Evolutionary conservation across 2,113 vertebrate species (phyloP), one percentile per base, ranked within the genome.

Genomic region (Ovis aries): DNA sequence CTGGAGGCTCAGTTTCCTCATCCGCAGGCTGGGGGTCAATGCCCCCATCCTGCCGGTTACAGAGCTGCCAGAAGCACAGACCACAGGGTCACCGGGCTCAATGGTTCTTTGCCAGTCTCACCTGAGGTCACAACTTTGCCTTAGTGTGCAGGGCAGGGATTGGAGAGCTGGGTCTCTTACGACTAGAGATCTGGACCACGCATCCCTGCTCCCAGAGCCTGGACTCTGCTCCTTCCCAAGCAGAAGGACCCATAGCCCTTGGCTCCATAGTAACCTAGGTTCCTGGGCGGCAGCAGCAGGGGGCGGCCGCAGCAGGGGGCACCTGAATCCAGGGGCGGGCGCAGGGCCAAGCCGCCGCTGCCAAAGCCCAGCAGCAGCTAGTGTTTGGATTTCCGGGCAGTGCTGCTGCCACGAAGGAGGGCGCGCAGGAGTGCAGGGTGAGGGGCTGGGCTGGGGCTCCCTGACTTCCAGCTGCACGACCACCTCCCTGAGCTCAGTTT

Each of bases 371-470:
- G 3, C 11, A 53, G 53, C 60, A 55, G 17, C 55, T 48, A 1
- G 13, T 60, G 45, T 85, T 40, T 48, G 62, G n/a, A 77, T 64
- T 71, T 57, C 77, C 12, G n/a, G 82, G 60, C 25, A 14, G 25
- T 15, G 21, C 23, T 1, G 36, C 3, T 7, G 19, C 74, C 50
- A 5, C 8, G 67, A n/a, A 50, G 36, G 45, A 57, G 31, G 40
- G 6, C 5, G 60, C 0, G 0, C 25, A 17, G 40, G 81, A 25
- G 21, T 9, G 7, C 0, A 0, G 21, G 17, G 9, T 2, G 2
- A 36, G 81, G 19, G 55, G 27, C 55, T 31, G 50, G 45, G 21
- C 43, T 36, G 0, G 0, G 25, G 23, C 7, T n/a, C 16, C 45
- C 31, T 59, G 0, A 1, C 29, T 82, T 81, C 36, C 45, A 33